A percentile compares a stretch with the other conserved stretches of the same genome.
Conservation (phyloP, 2,113 vertebrate genomes). For the Gymnorhina tibicen region DNA sequence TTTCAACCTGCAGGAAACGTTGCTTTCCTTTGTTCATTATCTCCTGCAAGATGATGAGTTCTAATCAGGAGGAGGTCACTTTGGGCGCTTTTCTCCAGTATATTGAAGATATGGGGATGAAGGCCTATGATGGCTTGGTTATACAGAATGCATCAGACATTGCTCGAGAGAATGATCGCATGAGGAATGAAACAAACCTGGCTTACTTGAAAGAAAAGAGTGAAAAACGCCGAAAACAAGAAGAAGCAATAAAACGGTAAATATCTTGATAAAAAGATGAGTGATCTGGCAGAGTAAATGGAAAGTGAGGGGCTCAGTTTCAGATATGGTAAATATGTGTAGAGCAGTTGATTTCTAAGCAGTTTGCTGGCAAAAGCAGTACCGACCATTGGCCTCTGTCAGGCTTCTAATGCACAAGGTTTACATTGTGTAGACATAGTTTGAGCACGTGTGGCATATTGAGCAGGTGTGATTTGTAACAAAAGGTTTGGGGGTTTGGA, state of each 20-base stretch:
- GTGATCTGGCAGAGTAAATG: not conserved
- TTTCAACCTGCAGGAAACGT: slow-evolving; percentile 75
- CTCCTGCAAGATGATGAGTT: slow-evolving; percentile 91
- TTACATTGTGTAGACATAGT: rapidly evolving
- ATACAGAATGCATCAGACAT: slow-evolving; percentile 99
- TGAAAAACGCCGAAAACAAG: slow-evolving; percentile 91
- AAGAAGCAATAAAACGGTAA: slow-evolving; percentile 93
- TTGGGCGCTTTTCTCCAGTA: slow-evolving; percentile 89
- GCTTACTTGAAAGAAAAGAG: slow-evolving; percentile 93
- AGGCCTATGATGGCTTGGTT: slow-evolving; percentile 91
- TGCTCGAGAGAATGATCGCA: slow-evolving; percentile 92
- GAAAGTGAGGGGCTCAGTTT: not conserved
- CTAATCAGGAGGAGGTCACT: slow-evolving; percentile 86
- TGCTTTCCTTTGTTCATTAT: slow-evolving; percentile 74
- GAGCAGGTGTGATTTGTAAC: not conserved
- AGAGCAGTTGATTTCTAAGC: not conserved
- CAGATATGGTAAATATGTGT: not conserved
- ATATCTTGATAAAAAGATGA: not conserved
- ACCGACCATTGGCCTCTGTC: rapidly evolving
- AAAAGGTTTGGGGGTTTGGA: not conserved
- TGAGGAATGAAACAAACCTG: slow-evolving; percentile 92
- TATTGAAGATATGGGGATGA: slow-evolving; percentile 93
- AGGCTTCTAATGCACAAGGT: rapidly evolving
- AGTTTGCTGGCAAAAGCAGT: not conserved
- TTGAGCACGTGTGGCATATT: not conserved